These are phyloP conservation scores for Limnephilus auricula DNA, from an alignment of 2,888 invertebrate species.

Conservation along the genomic window DNA sequence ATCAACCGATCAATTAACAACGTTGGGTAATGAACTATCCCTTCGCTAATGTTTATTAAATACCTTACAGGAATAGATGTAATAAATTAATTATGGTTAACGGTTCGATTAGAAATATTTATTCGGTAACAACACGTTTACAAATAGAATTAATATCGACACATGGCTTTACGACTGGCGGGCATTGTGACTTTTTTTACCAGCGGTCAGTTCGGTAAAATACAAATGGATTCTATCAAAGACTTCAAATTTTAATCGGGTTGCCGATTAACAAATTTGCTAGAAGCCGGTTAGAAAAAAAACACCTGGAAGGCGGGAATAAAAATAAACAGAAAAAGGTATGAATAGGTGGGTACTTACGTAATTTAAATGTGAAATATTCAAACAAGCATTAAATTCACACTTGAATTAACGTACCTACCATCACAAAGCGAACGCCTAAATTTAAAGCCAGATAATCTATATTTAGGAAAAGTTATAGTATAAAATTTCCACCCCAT, in stretches of 20 bases:
- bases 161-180: neutral
- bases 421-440: slow-evolving; percentile 26
- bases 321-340: neutral
- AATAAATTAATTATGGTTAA: slow-evolving; percentile 2
- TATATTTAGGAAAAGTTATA: slow-evolving; percentile 44
- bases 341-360: neutral
- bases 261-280: neutral
- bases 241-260: neutral
- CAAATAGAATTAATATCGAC: neutral
- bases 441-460: slow-evolving; percentile 38
- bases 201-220: neutral
- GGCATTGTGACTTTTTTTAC: neutral
- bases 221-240: neutral
- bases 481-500: slow-evolving; percentile 42
- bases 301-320: neutral
- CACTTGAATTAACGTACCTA: neutral
- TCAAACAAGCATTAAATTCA: slow-evolving; percentile 14
- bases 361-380: neutral
- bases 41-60: slow-evolving; percentile 5
- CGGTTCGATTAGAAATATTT: neutral
- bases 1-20: slow-evolving; percentile 46
- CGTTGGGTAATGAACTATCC: slow-evolving; percentile 33
- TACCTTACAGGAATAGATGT: slow-evolving; percentile 2
- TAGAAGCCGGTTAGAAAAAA: neutral
- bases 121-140: neutral